Percentiles rank a stretch among this genome's conserved stretches.
Conservation (phyloP, 2,113 vertebrate species). For the Callithrix jacchus region DNA sequence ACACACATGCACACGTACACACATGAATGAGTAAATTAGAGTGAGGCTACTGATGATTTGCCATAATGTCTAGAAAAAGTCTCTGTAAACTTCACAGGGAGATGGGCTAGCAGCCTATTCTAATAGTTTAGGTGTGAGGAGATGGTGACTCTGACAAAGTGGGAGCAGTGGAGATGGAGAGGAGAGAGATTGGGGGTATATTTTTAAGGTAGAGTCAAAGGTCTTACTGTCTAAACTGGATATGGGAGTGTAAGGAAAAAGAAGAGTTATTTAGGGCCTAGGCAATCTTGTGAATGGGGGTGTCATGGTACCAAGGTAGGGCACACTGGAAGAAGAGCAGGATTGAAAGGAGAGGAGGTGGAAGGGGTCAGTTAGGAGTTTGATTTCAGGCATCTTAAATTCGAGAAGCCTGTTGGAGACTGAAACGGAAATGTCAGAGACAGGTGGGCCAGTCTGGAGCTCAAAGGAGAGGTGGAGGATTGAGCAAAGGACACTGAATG, state of each 20-base stretch:
- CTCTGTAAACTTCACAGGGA: background rate
- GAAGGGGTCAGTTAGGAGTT: background rate
- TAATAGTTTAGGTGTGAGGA: background rate
- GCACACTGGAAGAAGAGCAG: background rate
- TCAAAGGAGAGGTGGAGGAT: background rate
- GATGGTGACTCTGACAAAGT: background rate
- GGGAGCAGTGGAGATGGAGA: background rate
- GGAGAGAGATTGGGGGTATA: background rate
- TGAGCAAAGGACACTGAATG: background rate
- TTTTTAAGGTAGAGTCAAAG: background rate
- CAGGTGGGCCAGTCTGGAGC: background rate
- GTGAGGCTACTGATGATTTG: background rate
- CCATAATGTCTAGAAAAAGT: background rate
- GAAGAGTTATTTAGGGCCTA: background rate
- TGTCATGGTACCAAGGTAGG: no score
- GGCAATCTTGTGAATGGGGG: background rate
- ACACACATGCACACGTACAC: background rate
- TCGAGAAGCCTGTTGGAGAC: background rate
- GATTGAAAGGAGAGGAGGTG: background rate
- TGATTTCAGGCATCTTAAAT: background rate
- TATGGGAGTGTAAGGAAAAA: no score
- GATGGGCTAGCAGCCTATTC: background rate
- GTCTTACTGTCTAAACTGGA: background rate
- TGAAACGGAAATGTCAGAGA: background rate
- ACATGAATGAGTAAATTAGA: background rate